A percentile compares a stretch with the other conserved stretches of the same genome.
These are phyloP conservation scores for Polymixis flavicincta DNA, from an alignment of 2,888 invertebrate genomes.

Conservation along the genomic window DNA sequence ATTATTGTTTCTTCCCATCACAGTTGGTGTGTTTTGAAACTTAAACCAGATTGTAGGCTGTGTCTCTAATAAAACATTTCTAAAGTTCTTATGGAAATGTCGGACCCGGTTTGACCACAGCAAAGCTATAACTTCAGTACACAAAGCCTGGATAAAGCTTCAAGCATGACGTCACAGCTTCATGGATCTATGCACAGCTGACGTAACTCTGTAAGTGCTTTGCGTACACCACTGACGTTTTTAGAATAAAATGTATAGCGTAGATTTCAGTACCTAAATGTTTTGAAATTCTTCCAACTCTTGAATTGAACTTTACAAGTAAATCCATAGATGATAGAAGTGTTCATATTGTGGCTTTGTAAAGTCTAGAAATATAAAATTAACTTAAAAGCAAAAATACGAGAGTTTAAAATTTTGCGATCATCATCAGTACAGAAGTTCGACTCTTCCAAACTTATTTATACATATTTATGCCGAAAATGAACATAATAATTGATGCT, in stretches of 20 bases:
- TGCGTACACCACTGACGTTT: neutral
- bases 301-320: neutral
- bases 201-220: conserved; percentile 9
- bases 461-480: neutral
- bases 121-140: conserved; percentile 28
- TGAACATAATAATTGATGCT: conserved; percentile 23
- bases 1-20: too few species aligned
- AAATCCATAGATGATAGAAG: neutral
- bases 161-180: conserved; percentile 34
- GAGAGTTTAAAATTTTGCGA: neutral
- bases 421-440: neutral
- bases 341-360: neutral
- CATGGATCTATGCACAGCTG: neutral
- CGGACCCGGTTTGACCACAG: conserved; percentile 2
- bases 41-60: neutral
- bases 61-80: neutral
- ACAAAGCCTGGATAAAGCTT: conserved; percentile 36
- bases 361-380: neutral
- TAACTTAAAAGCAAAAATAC: neutral
- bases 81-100: neutral
- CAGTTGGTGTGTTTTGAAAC: neutral
- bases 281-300: neutral
- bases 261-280: neutral
- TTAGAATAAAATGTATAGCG: neutral
- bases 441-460: neutral